Evolutionary conservation across 2,797 vertebrate species (phyloP).

Genomic region (Leptatherina wallacei): DNA sequence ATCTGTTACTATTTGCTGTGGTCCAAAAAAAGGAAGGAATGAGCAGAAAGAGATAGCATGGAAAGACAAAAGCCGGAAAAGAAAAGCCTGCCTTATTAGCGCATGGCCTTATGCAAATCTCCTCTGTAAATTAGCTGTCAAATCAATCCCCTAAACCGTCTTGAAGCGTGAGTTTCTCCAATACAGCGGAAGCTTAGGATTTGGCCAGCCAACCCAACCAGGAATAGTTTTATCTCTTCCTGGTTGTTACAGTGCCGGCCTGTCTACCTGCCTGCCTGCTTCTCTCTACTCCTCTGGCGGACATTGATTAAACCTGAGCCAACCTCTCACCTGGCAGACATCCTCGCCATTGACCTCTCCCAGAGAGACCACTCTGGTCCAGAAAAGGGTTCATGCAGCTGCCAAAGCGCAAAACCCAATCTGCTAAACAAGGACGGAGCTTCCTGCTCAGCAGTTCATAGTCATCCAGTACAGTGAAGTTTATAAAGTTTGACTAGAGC

Average conservation of each 20-base stretch:
- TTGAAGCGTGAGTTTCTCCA: conserved; percentile 68
- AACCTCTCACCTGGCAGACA: conserved; percentile 73
- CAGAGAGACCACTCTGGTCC: conserved; percentile 49
- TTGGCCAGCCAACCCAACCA: conserved; percentile 62
- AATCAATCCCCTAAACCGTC: conserved; percentile 76
- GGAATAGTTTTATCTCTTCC: conserved; percentile 68
- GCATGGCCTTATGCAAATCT: conserved; percentile 79
- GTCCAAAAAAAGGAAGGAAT: conserved; percentile 48
- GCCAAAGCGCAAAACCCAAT: conserved; percentile 51
- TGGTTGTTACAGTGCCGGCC: conserved; percentile 50
- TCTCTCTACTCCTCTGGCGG: conserved; percentile 47
- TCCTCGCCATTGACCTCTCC: conserved; percentile 66
- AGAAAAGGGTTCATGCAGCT: conserved; percentile 42
- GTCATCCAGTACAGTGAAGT: conserved; percentile 10
- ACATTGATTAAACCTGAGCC: conserved; percentile 70
- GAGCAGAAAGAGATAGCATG: conserved; percentile 42
- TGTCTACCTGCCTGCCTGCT: conserved; percentile 44
- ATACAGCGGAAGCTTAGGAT: conserved; percentile 52
- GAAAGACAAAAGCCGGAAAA: conserved; percentile 67
- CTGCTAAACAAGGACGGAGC: conserved; percentile 45
- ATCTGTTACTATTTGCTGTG: conserved; percentile 76
- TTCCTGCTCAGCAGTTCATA: conserved; percentile 40
- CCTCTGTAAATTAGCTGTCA: conserved; percentile 82
- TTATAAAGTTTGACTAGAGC: conserved; percentile 25
- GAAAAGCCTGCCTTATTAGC: conserved; percentile 78